Base-by-base conservation (phyloP, 2,113 vertebrate species). In the Tragelaphus buxtoni region DNA sequence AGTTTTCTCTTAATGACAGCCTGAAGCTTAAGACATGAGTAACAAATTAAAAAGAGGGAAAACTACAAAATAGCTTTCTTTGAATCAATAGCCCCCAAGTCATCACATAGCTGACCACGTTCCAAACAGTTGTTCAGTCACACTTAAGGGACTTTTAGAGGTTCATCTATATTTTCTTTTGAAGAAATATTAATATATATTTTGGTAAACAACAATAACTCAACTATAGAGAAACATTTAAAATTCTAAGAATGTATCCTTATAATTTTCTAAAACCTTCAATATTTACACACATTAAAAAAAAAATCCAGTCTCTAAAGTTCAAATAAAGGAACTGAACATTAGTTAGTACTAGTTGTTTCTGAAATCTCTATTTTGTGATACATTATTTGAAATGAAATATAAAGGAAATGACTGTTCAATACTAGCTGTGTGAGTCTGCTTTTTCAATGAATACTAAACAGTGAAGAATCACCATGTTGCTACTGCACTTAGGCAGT, bases 1-100 rank as follows among this genome's bases (percentile, higher is more conserved):
- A 81, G 51, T 60, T 95, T 96, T 90, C 81, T 90, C 47, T 96
- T 96, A 95, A 88, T 84, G 90, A 95, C 9, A 94, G 24, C 84
- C 53, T 93, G 20, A 84, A 95, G 49, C 42, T 39, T 49, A 82
- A 97, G 72, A 82, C 77, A 96, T 61, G 28, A 87, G 22, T 32
- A 90, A 77, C 22, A 89, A 82, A 22, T 82, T 82, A 22, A 56
- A 93, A 95, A 77, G 3, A 35, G 9, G 3, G 26, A 22, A 95
- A 94, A 58, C 32, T 74, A 88, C n/a, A 90, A 91, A 94, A 92
- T 14, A 79, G 83, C 81, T 92, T 88, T 82, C 11, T 96, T 97
- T 94, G 18, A 91, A 60, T 96, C 96, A 94, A 55, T 63, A 96
- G 42, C 7, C 17, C 35, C 77, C 60, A 79, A 56, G 47, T 87